Percentiles rank a stretch among this genome's conserved stretches.
phyloP scores from a whole-genome alignment of 2,113 vertebrate genomes.

The Elanus axillaris region DNA sequence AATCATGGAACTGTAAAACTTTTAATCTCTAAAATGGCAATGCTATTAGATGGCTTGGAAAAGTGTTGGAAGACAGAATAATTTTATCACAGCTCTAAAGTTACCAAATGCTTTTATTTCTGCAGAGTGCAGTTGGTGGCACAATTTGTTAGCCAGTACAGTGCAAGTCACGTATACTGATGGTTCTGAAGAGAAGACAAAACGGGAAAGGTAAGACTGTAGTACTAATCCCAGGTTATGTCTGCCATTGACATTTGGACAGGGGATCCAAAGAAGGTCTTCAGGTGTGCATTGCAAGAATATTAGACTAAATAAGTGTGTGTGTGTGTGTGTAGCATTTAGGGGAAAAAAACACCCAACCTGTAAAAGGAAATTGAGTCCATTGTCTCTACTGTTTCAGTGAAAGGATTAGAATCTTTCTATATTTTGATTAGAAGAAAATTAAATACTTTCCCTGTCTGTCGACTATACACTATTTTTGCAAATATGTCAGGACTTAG shows the following conservation, averaged over 20 bases:
- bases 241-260: neutral
- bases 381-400: neutral
- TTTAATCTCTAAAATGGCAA: neutral
- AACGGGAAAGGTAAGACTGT: neutral
- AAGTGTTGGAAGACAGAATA: neutral
- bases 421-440: neutral
- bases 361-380: neutral
- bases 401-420: neutral
- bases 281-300: neutral
- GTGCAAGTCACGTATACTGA: neutral
- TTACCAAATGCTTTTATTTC: neutral
- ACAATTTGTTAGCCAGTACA: neutral
- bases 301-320: neutral
- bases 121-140: neutral
- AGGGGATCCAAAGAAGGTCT: neutral
- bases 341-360: rapidly evolving
- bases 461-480: neutral
- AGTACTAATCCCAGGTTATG: neutral
- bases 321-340: no score
- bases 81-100: neutral
- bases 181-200: neutral
- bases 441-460: neutral
- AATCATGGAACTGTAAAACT: neutral
- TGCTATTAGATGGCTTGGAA: neutral
- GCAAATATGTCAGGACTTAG: neutral